phyloP scores from a whole-genome alignment of 2,797 vertebrate genomes.

The Danionella dracula region DNA sequence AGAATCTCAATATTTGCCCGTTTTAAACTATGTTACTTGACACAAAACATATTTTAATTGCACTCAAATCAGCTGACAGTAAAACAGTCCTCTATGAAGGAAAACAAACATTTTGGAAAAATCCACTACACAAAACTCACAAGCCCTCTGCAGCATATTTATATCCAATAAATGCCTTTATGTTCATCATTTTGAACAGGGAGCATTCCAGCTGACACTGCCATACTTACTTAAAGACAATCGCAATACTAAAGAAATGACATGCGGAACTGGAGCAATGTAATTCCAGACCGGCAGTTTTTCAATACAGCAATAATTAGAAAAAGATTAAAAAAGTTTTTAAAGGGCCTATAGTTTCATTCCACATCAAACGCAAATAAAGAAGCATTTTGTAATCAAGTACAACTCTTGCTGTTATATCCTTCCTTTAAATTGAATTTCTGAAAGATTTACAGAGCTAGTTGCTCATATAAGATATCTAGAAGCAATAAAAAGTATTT shows the following conservation, averaged over 20 bases:
- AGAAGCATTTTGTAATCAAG: constrained; percentile 22
- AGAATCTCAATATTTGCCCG: no score
- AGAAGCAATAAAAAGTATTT: background rate
- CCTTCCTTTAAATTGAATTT: background rate
- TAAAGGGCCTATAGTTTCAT: constrained; percentile 2
- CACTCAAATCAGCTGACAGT: no score
- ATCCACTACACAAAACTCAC: no score
- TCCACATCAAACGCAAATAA: constrained; percentile 31
- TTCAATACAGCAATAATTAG: constrained; percentile 30
- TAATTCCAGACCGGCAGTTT: constrained; percentile 8
- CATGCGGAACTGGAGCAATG: constrained; percentile 22
- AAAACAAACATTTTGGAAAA: no score
- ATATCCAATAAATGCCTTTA: no score
- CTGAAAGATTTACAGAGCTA: background rate
- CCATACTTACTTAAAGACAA: constrained; percentile 23
- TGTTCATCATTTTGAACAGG: constrained; percentile 9
- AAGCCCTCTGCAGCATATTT: constrained; percentile 31
- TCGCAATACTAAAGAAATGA: constrained; percentile 26
- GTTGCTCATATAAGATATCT: background rate
- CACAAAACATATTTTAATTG: no score
- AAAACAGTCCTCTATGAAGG: no score
- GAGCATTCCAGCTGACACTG: constrained; percentile 19
- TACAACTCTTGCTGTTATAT: constrained; percentile 4
- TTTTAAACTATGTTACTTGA: no score
- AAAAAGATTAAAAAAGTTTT: constrained; percentile 36